A percentile compares a stretch with the other conserved stretches of the same genome.
phyloP scores from a whole-genome alignment of 2,113 vertebrate species.

The Ibidorhyncha struthersii region DNA sequence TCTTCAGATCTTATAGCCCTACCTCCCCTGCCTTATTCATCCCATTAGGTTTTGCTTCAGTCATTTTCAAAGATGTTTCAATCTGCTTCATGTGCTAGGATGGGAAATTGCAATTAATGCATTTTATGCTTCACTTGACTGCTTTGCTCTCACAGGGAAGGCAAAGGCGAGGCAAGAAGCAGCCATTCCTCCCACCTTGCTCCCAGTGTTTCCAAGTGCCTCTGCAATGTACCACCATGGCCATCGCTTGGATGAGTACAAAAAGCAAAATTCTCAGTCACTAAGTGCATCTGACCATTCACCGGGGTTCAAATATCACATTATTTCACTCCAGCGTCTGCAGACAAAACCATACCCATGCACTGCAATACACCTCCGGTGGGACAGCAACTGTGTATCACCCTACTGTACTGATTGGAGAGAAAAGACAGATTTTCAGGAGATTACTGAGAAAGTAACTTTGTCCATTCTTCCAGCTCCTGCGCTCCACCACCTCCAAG shows the following conservation, averaged over 20 bases:
- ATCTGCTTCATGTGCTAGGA: not conserved
- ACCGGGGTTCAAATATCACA: not conserved
- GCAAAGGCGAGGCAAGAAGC: not conserved
- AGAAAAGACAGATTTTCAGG: not conserved
- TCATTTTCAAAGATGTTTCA: not conserved
- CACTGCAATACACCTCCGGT: not conserved
- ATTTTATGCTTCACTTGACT: not conserved
- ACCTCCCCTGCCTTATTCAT: not conserved
- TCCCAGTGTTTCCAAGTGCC: not conserved
- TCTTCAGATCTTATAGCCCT: not conserved
- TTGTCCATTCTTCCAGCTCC: not conserved
- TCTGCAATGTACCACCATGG: rapidly evolving
- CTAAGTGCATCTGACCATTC: not conserved
- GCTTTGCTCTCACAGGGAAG: not conserved
- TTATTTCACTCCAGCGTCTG: not conserved
- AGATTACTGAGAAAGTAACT: not conserved
- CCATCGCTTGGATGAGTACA: not conserved
- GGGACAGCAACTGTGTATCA: not conserved
- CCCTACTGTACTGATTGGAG: not conserved
- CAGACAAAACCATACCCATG: not conserved
- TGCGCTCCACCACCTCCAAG: not conserved
- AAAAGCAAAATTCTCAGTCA: not conserved
- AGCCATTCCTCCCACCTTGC: not conserved
- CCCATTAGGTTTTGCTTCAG: not conserved
- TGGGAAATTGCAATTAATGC: not conserved